A percentile compares a stretch with the other conserved stretches of the same genome.
Evolutionary conservation across 2,113 vertebrate species (phyloP).

Genomic region (Halichoerus grypus): DNA sequence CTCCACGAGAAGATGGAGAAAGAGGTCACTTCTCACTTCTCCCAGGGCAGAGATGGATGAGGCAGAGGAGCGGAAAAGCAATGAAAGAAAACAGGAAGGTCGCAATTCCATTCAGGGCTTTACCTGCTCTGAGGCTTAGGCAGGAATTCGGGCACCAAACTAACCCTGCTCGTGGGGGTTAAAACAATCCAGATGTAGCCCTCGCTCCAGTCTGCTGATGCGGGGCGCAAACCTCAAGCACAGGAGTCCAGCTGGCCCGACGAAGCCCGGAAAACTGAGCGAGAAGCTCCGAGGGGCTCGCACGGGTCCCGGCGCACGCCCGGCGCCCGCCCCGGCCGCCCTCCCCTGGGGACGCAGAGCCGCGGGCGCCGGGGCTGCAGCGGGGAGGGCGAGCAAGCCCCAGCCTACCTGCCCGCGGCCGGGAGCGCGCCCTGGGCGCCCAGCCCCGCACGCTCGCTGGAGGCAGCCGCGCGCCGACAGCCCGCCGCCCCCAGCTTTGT

Average conservation of each 20-base stretch:
- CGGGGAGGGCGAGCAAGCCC: neutral
- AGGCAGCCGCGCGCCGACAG: neutral
- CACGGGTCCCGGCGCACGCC: too few species aligned
- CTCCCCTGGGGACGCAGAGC: neutral
- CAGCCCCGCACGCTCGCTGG: neutral
- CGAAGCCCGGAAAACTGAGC: neutral
- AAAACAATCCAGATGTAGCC: neutral
- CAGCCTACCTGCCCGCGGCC: slow-evolving; percentile 23
- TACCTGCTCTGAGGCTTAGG: neutral
- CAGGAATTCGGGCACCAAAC: neutral
- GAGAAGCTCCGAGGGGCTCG: neutral
- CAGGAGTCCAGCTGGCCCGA: neutral
- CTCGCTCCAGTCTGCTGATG: neutral
- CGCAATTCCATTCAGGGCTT: neutral
- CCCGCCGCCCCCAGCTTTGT: slow-evolving; percentile 64
- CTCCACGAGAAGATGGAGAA: neutral
- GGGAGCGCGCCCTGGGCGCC: neutral
- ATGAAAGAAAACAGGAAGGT: neutral
- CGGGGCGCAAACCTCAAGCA: neutral
- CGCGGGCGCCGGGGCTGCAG: neutral
- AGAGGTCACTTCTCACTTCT: neutral
- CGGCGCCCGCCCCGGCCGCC: neutral
- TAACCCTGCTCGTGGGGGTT: neutral
- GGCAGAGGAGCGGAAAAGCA: neutral
- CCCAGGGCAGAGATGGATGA: neutral